These are phyloP conservation scores for Ploceus nigricollis DNA, from an alignment of 2,113 vertebrate genomes.

Conservation along the genomic window DNA sequence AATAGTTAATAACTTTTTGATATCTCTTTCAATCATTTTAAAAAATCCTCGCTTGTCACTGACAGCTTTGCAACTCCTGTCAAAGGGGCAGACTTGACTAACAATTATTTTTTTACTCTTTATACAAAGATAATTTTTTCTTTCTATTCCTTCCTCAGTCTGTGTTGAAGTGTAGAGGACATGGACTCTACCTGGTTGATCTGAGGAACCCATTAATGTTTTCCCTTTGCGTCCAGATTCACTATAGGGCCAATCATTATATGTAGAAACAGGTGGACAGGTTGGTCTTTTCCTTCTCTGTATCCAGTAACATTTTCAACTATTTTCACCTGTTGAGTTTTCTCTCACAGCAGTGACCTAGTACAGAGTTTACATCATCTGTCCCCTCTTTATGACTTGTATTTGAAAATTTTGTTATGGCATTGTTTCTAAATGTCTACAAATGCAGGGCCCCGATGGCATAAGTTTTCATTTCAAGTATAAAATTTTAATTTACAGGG, in stretches of 20 bases:
- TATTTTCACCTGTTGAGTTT: background rate
- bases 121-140: background rate
- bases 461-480: background rate
- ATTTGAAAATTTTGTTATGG: background rate
- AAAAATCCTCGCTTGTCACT: background rate
- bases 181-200: background rate
- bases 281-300: background rate
- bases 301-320: background rate
- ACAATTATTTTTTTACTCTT: background rate
- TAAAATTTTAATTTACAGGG: background rate
- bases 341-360: background rate
- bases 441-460: background rate
- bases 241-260: background rate
- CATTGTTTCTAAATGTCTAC: background rate
- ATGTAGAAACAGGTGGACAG: background rate
- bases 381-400: background rate
- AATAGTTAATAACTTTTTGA: slow-evolving; percentile 1
- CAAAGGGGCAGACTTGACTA: background rate
- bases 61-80: background rate
- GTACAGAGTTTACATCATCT: background rate
- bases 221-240: background rate
- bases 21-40: background rate
- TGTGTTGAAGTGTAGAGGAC: background rate
- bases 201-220: background rate
- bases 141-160: background rate